Base-by-base conservation (phyloP, 1,140 invertebrate species). In the Pararge aegeria region DNA sequence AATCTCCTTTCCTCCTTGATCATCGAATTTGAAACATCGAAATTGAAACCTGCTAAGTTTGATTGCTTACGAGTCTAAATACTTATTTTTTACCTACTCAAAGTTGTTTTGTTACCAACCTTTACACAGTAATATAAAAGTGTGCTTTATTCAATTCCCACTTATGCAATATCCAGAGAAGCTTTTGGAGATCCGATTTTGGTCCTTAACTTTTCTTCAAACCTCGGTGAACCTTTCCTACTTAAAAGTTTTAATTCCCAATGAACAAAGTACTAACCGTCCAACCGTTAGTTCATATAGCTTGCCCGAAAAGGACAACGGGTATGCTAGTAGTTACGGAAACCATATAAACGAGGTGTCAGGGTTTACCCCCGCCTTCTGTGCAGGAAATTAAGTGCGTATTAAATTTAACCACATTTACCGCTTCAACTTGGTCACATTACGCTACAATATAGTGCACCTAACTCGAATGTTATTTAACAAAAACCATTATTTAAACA, bases 401-500 rank as follows among this genome's bases (percentile, higher is more conserved):
- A 30, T 44, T 55, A 55, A 24, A 44, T 13, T 13, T 29, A 44
- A 55, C 53, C 53, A n/a, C 53, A 55, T 19, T n/a, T 44, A 55
- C 38, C 24, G 40, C 38, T 18, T 44, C 13, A 12, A 55, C 51
- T 53, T 38, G 16, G 29, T 38, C 30, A 38, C 15, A 53, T 38
- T 53, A 53, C 37, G 20, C 7, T 18, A 16, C 12, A 5, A 37
- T n/a, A 5, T 27, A n/a, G 30, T 34, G 16, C 7, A n/a, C 16
- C 15, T 46, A 46, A 4, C 42, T 20, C 16, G 6, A 46, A 46
- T 44, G 40, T 12, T 44, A 19, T 7, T 20, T 20, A 44, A 44
- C 29, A 30, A 20, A 46, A 46, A 1, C 42, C 18, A 49, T 49
- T 49, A 29, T 55, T 42, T 18, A 55, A 15, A 10, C 19, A 52